Percentiles rank a stretch among this genome's conserved stretches.
Conservation (phyloP, 2,113 vertebrate species). For the Crotalus tigris region DNA sequence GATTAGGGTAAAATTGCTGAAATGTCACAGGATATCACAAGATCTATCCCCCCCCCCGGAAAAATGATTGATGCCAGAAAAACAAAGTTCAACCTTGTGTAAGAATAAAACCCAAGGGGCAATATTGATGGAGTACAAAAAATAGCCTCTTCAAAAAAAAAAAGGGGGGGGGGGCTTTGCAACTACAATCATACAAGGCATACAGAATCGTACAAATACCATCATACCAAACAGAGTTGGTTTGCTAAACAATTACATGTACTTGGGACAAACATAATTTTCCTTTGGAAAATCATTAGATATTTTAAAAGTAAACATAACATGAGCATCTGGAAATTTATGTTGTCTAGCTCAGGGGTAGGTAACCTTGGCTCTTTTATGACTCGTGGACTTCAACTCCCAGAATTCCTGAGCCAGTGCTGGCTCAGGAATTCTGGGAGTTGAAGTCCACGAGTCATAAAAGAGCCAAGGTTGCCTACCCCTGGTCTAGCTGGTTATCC, state of each 20-base stretch:
- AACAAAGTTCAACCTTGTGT: neutral
- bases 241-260: neutral
- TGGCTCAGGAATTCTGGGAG: too few species aligned
- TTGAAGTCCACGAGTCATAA: too few species aligned
- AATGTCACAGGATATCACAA: neutral
- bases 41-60: neutral
- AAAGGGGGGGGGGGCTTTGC: neutral
- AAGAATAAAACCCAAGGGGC: neutral
- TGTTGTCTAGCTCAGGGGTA: neutral
- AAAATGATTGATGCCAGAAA: neutral
- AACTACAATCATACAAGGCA: neutral
- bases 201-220: neutral
- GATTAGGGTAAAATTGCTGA: neutral
- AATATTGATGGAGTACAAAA: neutral
- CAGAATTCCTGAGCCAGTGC: too few species aligned
- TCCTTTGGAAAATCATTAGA: neutral
- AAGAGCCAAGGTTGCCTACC: too few species aligned
- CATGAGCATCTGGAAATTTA: neutral
- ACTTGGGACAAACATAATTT: neutral
- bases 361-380: too few species aligned
- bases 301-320: neutral
- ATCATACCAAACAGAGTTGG: neutral
- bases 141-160: neutral
- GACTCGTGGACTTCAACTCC: too few species aligned
- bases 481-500: neutral